phyloP scores from a whole-genome alignment of 2,797 vertebrate species.

The Hypotaenidia philippensis region DNA sequence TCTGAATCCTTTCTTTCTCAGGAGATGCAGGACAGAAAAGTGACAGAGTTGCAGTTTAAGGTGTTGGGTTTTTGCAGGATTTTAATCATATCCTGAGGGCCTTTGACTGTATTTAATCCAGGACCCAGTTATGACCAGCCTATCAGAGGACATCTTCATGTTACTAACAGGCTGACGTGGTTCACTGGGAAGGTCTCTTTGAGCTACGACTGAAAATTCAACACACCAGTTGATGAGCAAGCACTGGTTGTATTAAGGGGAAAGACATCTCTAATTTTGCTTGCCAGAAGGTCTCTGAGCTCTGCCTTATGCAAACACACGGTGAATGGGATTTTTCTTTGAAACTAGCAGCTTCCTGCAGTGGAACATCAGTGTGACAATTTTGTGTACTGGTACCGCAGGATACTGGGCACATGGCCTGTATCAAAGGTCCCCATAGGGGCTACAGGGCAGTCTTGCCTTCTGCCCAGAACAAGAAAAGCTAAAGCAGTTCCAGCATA shows the following conservation, averaged over 20 bases:
- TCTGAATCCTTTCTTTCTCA: background rate
- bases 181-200: background rate
- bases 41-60: background rate
- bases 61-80: background rate
- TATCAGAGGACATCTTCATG: background rate
- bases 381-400: accelerated
- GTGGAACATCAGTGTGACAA: background rate
- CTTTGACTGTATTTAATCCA: background rate
- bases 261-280: background rate
- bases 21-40: background rate
- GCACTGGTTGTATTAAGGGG: background rate
- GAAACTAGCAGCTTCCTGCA: background rate
- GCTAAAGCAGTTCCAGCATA: background rate
- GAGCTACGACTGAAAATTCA: background rate
- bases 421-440: accelerated
- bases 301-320: background rate
- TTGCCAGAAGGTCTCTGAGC: background rate
- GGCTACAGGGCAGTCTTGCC: background rate
- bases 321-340: background rate
- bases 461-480: background rate
- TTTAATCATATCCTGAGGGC: background rate
- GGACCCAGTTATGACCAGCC: background rate
- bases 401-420: accelerated
- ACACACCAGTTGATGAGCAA: background rate
- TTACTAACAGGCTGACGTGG: background rate